Conservation (phyloP, 2,113 vertebrate species). For the Pelodiscus sinensis region DNA sequence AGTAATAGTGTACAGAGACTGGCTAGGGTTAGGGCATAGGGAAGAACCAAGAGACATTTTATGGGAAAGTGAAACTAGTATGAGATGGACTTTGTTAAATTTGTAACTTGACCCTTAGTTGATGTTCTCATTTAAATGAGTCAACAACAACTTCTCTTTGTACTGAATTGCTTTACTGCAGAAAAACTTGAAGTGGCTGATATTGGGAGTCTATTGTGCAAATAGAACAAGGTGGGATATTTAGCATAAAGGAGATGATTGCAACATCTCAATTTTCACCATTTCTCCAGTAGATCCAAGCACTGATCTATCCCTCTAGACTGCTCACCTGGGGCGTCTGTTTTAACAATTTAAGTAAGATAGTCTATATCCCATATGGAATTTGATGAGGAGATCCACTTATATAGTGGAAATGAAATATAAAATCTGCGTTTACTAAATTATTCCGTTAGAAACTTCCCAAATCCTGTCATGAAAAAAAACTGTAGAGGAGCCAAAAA, state of each 20-base stretch:
- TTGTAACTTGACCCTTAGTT: not conserved
- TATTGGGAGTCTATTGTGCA: not conserved
- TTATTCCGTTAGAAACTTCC: not conserved
- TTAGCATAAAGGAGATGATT: not conserved
- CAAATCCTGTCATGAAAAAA: not conserved
- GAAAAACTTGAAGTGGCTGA: not conserved
- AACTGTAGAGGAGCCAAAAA: not conserved
- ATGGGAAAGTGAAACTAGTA: not conserved
- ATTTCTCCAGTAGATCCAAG: not conserved
- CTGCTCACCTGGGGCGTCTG: not conserved
- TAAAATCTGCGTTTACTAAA: not conserved
- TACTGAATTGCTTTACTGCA: conserved; percentile 18
- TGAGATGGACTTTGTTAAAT: rapidly evolving
- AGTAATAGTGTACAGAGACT: not conserved
- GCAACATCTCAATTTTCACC: not conserved
- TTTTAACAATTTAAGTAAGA: not conserved
- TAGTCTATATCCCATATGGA: not conserved
- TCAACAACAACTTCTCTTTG: not conserved
- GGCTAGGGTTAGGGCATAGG: not conserved
- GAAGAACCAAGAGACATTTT: not conserved
- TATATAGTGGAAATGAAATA: not conserved
- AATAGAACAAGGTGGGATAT: not conserved
- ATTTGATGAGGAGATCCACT: not conserved
- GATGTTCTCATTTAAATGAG: not conserved
- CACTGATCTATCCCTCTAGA: not conserved